Base-by-base conservation (phyloP, 2,113 vertebrate genomes). In the Coptodon rendalli region DNA sequence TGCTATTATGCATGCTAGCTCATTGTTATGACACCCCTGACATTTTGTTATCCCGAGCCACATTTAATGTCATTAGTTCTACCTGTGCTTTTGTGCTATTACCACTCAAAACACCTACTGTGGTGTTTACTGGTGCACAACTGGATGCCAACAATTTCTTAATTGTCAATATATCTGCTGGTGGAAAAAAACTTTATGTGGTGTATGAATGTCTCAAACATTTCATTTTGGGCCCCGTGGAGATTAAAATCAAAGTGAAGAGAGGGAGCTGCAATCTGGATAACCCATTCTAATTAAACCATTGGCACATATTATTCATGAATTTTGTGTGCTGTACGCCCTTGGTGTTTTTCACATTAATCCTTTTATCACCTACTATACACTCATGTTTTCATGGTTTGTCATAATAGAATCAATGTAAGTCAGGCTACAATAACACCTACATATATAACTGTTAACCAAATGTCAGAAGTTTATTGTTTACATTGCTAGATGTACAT, bases 401-500 rank as follows among this genome's bases (percentile, higher is more conserved):
- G 43, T 78, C 43, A 76, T 19, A 78, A 31, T 7, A 78, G 45
- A 78, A 19, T 22, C 5, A 22, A 52, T 54, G 43, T 7, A 52
- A 2, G 5, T 63, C 63, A 50, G 16, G n/a, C 59, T 54, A 71
- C 45, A 78, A 52, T 52, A 78, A 78, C 45, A 78, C 16, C 73
- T 66, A 36, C 27, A 68, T 71, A 84, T 59, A 84, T 53, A 90
- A 78, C 38, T 11, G 6, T 87, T 87, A 82, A 81, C n/a, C 61
- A 88, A 82, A 80, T 68, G 16, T 29, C 31, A 24, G 31, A 24
- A 43, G 59, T 95, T 95, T 95, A 92, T 90, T 85, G 86, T 86
- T 89, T 52, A 73, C 34, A 82, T 43, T 50, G 24, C 5, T n/a
- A 17, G 22, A 34, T 24, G 83, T 52, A 86, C 56, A 89, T 45